A percentile compares a stretch with the other conserved stretches of the same genome.
These are phyloP conservation scores for Perithous albicinctus DNA, from an alignment of 2,888 invertebrate genomes.

Conservation along the genomic window DNA sequence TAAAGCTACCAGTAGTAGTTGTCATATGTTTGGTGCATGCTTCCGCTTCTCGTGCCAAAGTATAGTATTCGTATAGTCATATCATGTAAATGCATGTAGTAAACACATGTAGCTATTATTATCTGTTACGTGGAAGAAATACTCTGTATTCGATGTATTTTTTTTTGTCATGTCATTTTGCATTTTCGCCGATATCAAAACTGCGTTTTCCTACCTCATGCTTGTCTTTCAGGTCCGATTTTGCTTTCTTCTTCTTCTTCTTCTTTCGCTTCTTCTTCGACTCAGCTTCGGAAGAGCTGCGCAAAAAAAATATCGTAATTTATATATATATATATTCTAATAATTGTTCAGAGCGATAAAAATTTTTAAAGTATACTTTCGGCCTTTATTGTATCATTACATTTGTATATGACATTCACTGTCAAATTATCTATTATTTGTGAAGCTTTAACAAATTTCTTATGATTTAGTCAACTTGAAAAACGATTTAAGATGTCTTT, in stretches of 20 bases:
- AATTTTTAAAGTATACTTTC: too few relatives aligned
- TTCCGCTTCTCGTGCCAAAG: slow-evolving; percentile 74
- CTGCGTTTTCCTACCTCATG: slow-evolving; percentile 73
- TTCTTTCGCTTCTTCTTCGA: slow-evolving; percentile 91
- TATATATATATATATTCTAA: too few relatives aligned
- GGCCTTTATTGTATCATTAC: too few relatives aligned
- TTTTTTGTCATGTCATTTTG: slow-evolving; percentile 42
- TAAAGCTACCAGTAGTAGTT: slow-evolving; percentile 44
- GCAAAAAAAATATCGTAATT: slow-evolving; percentile 73
- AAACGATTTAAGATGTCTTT: neutral
- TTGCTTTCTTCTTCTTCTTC: slow-evolving; percentile 93
- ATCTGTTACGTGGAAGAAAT: slow-evolving; percentile 36
- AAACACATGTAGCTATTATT: slow-evolving; percentile 34
- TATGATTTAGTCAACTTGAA: neutral
- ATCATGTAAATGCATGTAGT: slow-evolving; percentile 29
- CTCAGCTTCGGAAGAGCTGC: slow-evolving; percentile 90
- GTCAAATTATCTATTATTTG: too few relatives aligned
- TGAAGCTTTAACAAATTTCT: neutral
- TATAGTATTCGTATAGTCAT: slow-evolving; percentile 51
- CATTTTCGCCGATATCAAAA: slow-evolving; percentile 62
- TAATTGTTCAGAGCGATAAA: too few relatives aligned
- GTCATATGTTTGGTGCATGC: slow-evolving; percentile 68
- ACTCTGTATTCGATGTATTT: slow-evolving; percentile 43
- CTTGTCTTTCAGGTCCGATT: slow-evolving; percentile 85
- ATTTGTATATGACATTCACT: too few relatives aligned